Evolutionary conservation across 92 coral and sea anemone species (phyloP).

Genomic region (Paragorgia papillata): DNA sequence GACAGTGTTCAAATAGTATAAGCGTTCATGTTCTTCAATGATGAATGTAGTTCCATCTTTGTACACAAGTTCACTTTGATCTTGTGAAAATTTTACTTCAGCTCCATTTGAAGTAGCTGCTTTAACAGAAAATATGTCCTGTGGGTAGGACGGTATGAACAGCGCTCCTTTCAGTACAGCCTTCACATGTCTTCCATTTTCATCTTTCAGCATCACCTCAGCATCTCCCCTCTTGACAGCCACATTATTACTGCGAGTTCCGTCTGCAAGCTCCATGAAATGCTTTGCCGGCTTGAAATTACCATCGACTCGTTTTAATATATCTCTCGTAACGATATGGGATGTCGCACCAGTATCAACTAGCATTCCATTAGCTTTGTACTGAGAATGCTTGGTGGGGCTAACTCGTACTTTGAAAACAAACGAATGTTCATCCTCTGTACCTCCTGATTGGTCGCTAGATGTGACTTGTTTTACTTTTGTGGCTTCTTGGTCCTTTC

Average conservation of each 20-base stretch:
- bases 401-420: constrained; percentile 21
- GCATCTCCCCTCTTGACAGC: background rate
- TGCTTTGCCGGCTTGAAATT: background rate
- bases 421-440: constrained; percentile 33
- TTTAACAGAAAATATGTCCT: constrained; percentile 1
- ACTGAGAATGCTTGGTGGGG: background rate
- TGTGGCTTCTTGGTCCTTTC: background rate
- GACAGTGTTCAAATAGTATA: constrained; percentile 10
- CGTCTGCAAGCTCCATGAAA: constrained; percentile 9
- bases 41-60: constrained; percentile 2
- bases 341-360: too few species aligned
- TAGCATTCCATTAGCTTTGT: constrained; percentile 23
- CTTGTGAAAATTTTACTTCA: background rate
- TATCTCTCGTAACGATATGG: too few species aligned
- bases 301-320: too few species aligned
- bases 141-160: constrained; percentile 2
- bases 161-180: background rate
- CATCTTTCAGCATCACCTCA: background rate
- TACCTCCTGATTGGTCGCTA: background rate
- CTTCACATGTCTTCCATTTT: background rate
- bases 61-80: constrained; percentile 7
- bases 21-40: background rate
- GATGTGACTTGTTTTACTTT: constrained; percentile 30
- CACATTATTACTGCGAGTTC: background rate
- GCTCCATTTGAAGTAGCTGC: constrained; percentile 1